Evolutionary conservation across 2,888 invertebrate genomes (phyloP).

Genomic region (Fragum fragum): DNA sequence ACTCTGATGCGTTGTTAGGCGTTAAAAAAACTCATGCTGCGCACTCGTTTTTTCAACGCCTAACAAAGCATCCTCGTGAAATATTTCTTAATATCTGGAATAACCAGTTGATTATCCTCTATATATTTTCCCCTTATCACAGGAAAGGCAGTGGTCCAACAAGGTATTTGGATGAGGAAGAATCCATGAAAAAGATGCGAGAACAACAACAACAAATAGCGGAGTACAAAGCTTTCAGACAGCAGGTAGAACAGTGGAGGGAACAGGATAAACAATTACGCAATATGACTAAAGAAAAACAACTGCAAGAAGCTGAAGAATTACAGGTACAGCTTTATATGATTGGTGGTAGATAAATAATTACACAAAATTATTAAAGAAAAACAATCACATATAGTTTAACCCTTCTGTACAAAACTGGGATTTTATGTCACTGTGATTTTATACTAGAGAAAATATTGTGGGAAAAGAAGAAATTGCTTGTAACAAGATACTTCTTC

Average conservation of each 20-base stretch:
- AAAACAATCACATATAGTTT: background rate
- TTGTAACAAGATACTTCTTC: too few species aligned
- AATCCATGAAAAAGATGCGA: slow-evolving; percentile 78
- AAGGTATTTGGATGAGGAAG: slow-evolving; percentile 81
- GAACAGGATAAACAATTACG: slow-evolving; percentile 82
- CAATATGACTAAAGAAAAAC: slow-evolving; percentile 83
- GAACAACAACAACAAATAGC: slow-evolving; percentile 83
- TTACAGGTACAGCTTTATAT: slow-evolving; percentile 80
- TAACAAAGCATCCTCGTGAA: too few species aligned
- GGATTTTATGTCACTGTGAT: too few species aligned
- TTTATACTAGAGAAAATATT: too few species aligned
- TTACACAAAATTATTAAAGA: background rate
- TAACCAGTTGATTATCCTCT: too few species aligned
- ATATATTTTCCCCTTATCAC: slow-evolving; percentile 17
- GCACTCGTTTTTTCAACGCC: too few species aligned
- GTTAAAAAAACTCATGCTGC: too few species aligned
- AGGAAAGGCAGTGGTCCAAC: slow-evolving; percentile 77
- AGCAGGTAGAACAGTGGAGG: slow-evolving; percentile 82
- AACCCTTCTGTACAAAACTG: too few species aligned
- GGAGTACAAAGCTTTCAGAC: slow-evolving; percentile 82
- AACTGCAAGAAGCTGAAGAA: slow-evolving; percentile 84
- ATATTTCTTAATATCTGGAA: too few species aligned
- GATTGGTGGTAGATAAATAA: too few species aligned
- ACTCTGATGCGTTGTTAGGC: too few species aligned
- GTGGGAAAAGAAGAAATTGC: too few species aligned